Conservation (phyloP, 2,888 invertebrate genomes). For the Caenorhabditis sp. region DNA sequence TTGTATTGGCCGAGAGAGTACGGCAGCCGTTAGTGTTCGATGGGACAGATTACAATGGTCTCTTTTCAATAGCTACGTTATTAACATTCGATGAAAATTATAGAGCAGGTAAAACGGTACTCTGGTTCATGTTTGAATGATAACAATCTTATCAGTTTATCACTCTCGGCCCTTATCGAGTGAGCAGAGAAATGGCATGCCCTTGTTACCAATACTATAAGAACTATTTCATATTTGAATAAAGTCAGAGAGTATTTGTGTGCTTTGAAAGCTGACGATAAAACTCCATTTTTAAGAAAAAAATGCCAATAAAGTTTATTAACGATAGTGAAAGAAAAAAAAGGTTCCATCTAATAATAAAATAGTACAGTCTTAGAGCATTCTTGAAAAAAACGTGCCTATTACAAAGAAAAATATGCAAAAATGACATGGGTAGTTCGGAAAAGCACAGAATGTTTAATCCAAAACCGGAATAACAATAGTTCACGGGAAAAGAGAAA, state of each 20-base stretch:
- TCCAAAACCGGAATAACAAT: conserved; percentile 54
- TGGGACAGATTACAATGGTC: too few species aligned
- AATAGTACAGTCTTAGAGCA: not conserved
- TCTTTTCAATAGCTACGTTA: too few species aligned
- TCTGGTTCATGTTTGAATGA: not conserved
- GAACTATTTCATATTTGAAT: too few species aligned
- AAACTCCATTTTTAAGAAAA: not conserved
- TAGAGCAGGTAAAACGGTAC: too few species aligned
- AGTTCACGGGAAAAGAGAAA: conserved; percentile 49
- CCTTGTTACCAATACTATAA: not conserved
- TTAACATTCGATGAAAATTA: too few species aligned
- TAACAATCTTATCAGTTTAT: conserved; percentile 2
- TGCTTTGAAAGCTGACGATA: too few species aligned
- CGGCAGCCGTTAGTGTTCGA: too few species aligned
- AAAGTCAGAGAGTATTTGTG: too few species aligned
- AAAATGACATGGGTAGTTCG: conserved; percentile 43
- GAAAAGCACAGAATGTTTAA: conserved; percentile 41
- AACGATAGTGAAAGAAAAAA: not conserved
- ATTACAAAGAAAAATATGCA: conserved; percentile 35
- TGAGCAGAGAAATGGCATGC: not conserved
- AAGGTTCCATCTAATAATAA: not conserved
- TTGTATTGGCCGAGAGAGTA: too few species aligned
- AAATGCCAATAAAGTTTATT: not conserved
- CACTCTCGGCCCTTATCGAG: not conserved
- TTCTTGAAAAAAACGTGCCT: not conserved